Evolutionary conservation across 2,797 vertebrate genomes (phyloP).

Genomic region (Acrossocheilus fasciatus): DNA sequence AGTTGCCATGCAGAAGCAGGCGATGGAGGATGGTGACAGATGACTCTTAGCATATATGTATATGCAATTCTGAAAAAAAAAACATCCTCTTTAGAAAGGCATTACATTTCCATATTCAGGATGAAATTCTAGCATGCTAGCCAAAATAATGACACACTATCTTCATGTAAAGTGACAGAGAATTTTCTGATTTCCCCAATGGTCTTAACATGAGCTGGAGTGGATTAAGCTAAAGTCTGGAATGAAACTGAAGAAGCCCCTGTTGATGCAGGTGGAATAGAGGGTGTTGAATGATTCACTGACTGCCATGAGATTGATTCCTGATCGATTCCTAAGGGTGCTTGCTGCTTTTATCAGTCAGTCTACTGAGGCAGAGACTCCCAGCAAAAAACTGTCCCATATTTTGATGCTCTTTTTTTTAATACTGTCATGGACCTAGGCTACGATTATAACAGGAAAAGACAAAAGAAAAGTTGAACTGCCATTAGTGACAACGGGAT

Average conservation of each 20-base stretch:
- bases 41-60: slow-evolving; percentile 8
- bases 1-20: background rate
- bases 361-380: background rate
- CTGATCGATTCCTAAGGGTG: background rate
- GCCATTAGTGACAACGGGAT: background rate
- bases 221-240: slow-evolving; percentile 7
- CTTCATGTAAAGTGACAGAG: slow-evolving; percentile 1
- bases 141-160: slow-evolving; percentile 49
- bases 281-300: slow-evolving; percentile 22
- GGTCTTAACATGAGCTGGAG: background rate
- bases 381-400: background rate
- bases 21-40: background rate
- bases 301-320: slow-evolving; percentile 3
- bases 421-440: background rate
- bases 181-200: background rate
- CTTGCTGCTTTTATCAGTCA: background rate
- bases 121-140: slow-evolving; percentile 38
- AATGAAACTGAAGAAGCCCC: slow-evolving; percentile 7
- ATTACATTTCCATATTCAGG: slow-evolving; percentile 73
- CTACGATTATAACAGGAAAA: background rate
- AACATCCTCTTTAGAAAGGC: slow-evolving; percentile 62
- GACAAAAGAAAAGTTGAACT: background rate
- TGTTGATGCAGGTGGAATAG: slow-evolving; percentile 2
- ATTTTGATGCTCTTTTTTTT: background rate
- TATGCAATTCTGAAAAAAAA: slow-evolving; percentile 56